Evolutionary conservation across 30 jellyfish, hydroid and myxozoan species (phyloP).

Genomic region (Phacellophora camtschatica): DNA sequence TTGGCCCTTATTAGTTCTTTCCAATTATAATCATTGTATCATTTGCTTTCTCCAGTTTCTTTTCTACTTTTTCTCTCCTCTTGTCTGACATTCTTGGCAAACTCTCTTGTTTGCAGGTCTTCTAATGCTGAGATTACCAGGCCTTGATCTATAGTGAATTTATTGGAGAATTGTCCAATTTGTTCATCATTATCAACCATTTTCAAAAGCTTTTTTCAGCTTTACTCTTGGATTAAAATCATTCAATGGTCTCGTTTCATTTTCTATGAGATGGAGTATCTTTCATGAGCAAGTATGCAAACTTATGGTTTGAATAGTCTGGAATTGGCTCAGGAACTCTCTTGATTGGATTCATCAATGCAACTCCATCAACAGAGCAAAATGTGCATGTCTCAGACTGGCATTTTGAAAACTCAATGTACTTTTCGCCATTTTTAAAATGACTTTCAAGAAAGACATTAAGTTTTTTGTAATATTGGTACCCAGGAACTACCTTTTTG

Average conservation of each 20-base stretch:
- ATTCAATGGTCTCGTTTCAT: neutral
- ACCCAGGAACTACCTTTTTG: conserved; percentile 22
- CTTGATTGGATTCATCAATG: neutral
- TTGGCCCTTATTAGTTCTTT: neutral
- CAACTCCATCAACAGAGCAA: neutral
- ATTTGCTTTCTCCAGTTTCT: neutral
- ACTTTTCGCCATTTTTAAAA: neutral
- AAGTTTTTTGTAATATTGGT: conserved; percentile 4
- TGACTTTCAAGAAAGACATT: conserved; percentile 7
- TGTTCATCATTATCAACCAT: conserved; percentile 2
- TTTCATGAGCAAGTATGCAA: neutral
- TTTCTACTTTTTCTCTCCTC: conserved; percentile 11
- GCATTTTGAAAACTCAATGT: neutral
- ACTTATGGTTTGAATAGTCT: neutral
- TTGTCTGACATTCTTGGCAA: conserved; percentile 19
- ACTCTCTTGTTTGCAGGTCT: neutral
- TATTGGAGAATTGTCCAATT: conserved; percentile 9
- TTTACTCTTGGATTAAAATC: conserved; percentile 25
- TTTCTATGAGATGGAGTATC: conserved; percentile 15
- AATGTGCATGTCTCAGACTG: neutral
- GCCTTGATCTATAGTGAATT: conserved; percentile 3
- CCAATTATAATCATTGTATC: conserved; percentile 17
- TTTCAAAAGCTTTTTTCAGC: neutral
- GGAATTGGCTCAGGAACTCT: conserved; percentile 46
- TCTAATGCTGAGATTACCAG: conserved; percentile 23